These are phyloP conservation scores for Cisticola juncidis DNA, from an alignment of 2,113 vertebrate species.

Conservation along the genomic window DNA sequence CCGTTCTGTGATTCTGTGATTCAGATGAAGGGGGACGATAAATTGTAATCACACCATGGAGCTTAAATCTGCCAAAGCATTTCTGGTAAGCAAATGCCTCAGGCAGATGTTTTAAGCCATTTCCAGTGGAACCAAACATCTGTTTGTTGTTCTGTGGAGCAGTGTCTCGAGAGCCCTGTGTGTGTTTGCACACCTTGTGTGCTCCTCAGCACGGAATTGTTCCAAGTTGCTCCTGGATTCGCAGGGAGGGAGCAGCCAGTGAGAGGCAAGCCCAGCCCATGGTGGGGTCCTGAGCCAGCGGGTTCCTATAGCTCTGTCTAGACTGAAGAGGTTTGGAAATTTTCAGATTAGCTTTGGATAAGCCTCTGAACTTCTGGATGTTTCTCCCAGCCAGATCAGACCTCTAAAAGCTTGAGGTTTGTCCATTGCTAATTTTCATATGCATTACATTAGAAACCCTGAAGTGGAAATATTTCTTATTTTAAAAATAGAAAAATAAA, in stretches of 20 bases:
- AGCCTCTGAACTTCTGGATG: slow-evolving; percentile 40
- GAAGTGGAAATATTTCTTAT: slow-evolving; percentile 66
- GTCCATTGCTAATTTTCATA: slow-evolving; percentile 63
- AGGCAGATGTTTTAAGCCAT: fast-evolving
- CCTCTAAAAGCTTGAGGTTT: slow-evolving; percentile 57
- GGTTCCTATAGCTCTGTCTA: neutral
- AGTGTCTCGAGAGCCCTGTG: fast-evolving
- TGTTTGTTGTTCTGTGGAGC: neutral
- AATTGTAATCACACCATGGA: neutral
- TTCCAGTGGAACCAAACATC: neutral
- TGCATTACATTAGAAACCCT: slow-evolving; percentile 68
- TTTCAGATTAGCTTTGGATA: slow-evolving; percentile 60
- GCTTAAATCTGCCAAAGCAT: neutral
- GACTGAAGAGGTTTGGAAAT: neutral
- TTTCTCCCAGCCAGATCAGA: slow-evolving; percentile 2
- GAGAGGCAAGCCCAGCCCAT: neutral
- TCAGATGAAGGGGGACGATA: neutral
- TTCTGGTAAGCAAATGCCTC: neutral
- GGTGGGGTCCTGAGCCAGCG: neutral
- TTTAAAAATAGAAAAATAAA: slow-evolving; percentile 80
- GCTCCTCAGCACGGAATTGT: neutral
- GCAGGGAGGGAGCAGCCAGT: neutral
- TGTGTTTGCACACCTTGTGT: neutral
- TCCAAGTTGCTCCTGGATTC: neutral
- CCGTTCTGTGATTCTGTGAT: neutral